Base-by-base conservation (phyloP, 2,888 invertebrate genomes). In the Barypeithes pellucidus region DNA sequence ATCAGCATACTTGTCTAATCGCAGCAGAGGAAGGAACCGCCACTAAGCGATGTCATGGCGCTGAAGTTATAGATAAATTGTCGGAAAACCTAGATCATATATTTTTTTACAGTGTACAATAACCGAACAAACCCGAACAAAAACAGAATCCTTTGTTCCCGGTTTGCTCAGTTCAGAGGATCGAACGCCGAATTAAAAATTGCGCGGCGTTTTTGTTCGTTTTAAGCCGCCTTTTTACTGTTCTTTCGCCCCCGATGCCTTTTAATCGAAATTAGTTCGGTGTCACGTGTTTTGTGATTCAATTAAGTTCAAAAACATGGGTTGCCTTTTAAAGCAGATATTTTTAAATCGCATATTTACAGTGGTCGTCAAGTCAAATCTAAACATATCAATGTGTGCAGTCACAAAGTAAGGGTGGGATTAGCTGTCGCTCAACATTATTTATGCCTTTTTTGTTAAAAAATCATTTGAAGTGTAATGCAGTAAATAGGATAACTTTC, bases 81-180 rank as follows among this genome's bases (percentile, higher is more conserved):
- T n/a, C n/a, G n/a, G n/a, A n/a, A n/a, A n/a, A n/a, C n/a, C 39
- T 3, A 78, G 9, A 1, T 29, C 9, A 29, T 29, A 1, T 1
- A 4, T 29, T 29, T 29, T 29, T 29, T 29, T 29, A 29, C 29
- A 8, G 29, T 29, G 80, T 79, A 78, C 81, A 81, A 82, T 83
- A 82, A 82, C 83, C 83, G 81, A 82, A 81, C 82, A 80, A 77
- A 77, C 82, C 83, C 83, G 81, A 82, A 81, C 82, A 80, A 77
- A 77, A 82, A 81, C 82, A 80, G 77, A 77, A 78, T 77, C 78
- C 76, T 76, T 76, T 76, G 76, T 72, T 66, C 62, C 63, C 70
- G 63, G 68, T 75, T 70, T 36, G 75, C 60, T 61, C 70, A 61
- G 81, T 78, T 79, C 79, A 73, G 79, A 78, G 77, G 76, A 79